phyloP scores from a whole-genome alignment of 2,797 vertebrate genomes.

The Cottoperca gobio region DNA sequence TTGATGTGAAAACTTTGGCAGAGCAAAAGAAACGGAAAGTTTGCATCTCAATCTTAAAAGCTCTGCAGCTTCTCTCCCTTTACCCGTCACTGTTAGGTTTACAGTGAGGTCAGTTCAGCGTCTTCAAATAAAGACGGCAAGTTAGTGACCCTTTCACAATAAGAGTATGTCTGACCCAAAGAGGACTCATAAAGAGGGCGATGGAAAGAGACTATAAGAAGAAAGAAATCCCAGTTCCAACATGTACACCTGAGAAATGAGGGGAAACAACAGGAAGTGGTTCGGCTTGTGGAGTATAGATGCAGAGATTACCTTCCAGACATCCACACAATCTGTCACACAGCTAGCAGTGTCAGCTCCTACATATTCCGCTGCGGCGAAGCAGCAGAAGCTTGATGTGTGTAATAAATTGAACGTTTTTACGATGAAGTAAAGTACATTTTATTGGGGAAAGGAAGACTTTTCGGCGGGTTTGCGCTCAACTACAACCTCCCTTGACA shows the following conservation, averaged over 20 bases:
- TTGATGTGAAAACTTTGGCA: background rate
- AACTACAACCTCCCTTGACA: background rate
- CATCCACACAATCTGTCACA: conserved; percentile 50
- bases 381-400: conserved; percentile 7
- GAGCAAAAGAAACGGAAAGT: background rate
- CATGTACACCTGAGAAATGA: background rate
- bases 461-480: background rate
- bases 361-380: conserved; percentile 25
- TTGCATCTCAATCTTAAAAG: background rate
- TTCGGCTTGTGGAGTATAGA: conserved; percentile 3
- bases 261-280: background rate
- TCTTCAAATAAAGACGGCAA: background rate
- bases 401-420: conserved; percentile 1
- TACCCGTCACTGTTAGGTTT: background rate
- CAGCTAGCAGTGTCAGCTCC: conserved; percentile 27
- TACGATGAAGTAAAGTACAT: background rate
- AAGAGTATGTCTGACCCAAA: background rate
- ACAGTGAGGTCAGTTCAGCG: background rate
- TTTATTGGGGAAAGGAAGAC: background rate
- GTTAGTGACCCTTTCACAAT: background rate
- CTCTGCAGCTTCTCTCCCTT: background rate
- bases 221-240: background rate
- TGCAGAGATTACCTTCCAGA: conserved; percentile 21
- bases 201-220: background rate
- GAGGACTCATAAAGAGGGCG: background rate